A percentile compares a stretch with the other conserved stretches of the same genome.
Conservation (phyloP, 2,113 vertebrate genomes). For the Oceanodroma tethys region DNA sequence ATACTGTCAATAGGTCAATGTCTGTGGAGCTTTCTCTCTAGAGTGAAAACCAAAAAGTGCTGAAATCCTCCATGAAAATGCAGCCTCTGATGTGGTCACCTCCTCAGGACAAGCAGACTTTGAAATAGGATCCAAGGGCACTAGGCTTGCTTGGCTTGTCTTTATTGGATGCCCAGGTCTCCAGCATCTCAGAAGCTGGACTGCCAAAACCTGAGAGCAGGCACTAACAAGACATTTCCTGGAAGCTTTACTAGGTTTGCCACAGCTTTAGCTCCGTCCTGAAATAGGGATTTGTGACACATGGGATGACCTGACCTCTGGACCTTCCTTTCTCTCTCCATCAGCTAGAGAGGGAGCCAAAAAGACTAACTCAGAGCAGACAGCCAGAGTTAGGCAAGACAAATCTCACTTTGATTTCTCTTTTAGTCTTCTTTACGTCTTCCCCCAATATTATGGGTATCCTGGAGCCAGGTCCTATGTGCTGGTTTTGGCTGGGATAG, state of each 20-base stretch:
- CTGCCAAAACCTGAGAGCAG: background rate
- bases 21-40: background rate
- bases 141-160: background rate
- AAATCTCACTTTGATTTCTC: background rate
- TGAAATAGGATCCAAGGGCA: background rate
- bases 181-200: background rate
- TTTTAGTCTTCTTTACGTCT: background rate
- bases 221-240: background rate
- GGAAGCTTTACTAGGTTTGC: background rate
- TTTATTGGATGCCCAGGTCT: background rate
- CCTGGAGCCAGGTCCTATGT: background rate
- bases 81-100: background rate
- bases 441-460: background rate
- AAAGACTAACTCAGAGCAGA: background rate
- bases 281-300: background rate
- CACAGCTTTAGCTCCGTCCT: background rate
- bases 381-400: background rate
- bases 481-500: too few relatives aligned
- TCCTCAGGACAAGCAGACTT: background rate
- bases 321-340: background rate
- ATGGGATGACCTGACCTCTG: background rate
- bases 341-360: background rate
- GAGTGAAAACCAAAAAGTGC: background rate
- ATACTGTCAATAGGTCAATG: background rate
- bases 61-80: background rate